Evolutionary conservation across 2,888 invertebrate genomes (phyloP).

Genomic region (Zygothrica quintamaculata): DNA sequence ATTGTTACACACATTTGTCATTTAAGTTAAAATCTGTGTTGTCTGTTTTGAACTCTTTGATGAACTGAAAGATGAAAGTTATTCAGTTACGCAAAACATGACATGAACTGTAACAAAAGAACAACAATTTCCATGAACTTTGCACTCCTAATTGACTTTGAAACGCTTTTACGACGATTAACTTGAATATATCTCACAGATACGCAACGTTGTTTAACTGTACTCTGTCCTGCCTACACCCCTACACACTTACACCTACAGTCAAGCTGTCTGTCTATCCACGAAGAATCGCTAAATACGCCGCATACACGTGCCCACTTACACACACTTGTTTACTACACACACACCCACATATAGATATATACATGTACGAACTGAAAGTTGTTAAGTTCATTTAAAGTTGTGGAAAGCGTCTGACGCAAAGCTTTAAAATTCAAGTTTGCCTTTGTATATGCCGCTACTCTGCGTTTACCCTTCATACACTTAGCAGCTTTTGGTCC

Average conservation of each 20-base stretch:
- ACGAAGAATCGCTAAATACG: constrained; percentile 25
- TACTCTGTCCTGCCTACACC: constrained; percentile 17
- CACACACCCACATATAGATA: constrained; percentile 1
- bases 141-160: constrained; percentile 69
- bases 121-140: constrained; percentile 59
- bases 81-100: constrained; percentile 15
- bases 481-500: constrained; percentile 64
- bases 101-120: constrained; percentile 11
- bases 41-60: constrained; percentile 19
- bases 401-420: constrained; percentile 56
- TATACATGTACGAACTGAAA: constrained; percentile 12
- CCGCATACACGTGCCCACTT: constrained; percentile 11
- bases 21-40: neutral
- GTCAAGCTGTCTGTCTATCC: neutral
- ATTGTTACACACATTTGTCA: constrained; percentile 1
- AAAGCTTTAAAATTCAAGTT: constrained; percentile 54
- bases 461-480: neutral
- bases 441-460: constrained; percentile 2
- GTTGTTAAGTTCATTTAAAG: constrained; percentile 71
- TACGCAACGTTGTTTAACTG: constrained; percentile 26
- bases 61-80: constrained; percentile 13
- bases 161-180: constrained; percentile 66
- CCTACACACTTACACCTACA: neutral
- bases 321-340: too few species aligned
- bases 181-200: constrained; percentile 65